phyloP scores from a whole-genome alignment of 2,888 invertebrate species.

The Branchinecta sandiegonensis region DNA sequence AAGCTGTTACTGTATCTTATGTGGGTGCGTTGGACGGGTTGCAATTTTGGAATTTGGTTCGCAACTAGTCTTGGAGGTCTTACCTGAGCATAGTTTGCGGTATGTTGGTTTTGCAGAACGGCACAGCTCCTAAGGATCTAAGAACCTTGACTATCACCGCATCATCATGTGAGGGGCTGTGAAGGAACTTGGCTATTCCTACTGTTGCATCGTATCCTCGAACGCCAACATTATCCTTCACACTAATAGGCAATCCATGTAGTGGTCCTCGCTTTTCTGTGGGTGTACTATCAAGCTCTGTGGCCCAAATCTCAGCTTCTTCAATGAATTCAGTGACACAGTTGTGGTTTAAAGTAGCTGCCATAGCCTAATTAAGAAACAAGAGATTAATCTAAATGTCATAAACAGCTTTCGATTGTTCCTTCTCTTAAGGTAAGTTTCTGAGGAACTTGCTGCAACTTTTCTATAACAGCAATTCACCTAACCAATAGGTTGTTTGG shows the following conservation, averaged over 20 bases:
- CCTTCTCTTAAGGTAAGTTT: too few species aligned
- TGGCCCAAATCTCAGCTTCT: slow-evolving; percentile 27
- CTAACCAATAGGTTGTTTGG: too few species aligned
- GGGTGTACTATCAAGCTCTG: slow-evolving; percentile 25
- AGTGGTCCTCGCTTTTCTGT: slow-evolving; percentile 29
- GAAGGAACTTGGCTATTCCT: slow-evolving; percentile 33
- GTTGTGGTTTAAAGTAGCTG: slow-evolving; percentile 30
- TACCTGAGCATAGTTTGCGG: slow-evolving; percentile 31
- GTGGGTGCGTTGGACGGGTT: not conserved
- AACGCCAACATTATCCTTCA: slow-evolving; percentile 32
- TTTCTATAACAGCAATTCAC: too few species aligned
- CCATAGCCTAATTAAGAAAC: slow-evolving; percentile 28
- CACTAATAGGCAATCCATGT: slow-evolving; percentile 33
- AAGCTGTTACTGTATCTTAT: too few species aligned
- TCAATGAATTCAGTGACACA: slow-evolving; percentile 30
- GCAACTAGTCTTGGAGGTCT: not conserved
- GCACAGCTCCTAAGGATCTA: slow-evolving; percentile 28
- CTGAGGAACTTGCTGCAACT: too few species aligned
- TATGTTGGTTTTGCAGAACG: slow-evolving; percentile 34
- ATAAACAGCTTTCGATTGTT: too few species aligned
- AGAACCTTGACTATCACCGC: slow-evolving; percentile 27
- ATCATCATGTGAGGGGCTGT: slow-evolving; percentile 29
- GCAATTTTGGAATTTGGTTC: not conserved
- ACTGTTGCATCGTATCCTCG: slow-evolving; percentile 33
- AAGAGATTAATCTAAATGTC: too few species aligned